A percentile compares a stretch with the other conserved stretches of the same genome.
These are phyloP conservation scores for Galeruca laticollis DNA, from an alignment of 2,888 invertebrate genomes.

Conservation along the genomic window DNA sequence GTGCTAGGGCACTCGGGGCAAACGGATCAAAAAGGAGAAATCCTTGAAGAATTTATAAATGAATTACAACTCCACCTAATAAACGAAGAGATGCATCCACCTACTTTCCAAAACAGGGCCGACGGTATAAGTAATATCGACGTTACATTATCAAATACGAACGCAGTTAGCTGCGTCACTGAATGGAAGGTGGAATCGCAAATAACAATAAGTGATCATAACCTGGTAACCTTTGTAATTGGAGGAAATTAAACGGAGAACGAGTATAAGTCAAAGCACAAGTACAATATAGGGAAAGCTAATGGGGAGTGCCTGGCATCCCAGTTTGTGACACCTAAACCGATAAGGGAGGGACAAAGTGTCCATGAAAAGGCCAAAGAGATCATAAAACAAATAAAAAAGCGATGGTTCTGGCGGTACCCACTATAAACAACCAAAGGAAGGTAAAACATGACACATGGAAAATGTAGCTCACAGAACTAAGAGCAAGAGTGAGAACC, in stretches of 20 bases:
- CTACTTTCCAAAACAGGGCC: constrained; percentile 9
- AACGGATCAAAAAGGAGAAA: not conserved
- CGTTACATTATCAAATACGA: constrained; percentile 9
- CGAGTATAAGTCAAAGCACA: not conserved
- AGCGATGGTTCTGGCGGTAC: not conserved
- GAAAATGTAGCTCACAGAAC: constrained; percentile 2
- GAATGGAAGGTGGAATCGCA: constrained; percentile 4
- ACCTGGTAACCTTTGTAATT: constrained; percentile 17
- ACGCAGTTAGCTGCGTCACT: not conserved
- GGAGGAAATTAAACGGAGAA: too few species aligned
- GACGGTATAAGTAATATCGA: constrained; percentile 6
- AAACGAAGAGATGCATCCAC: not conserved
- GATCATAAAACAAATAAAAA: not conserved
- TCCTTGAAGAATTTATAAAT: not conserved
- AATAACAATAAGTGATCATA: constrained; percentile 15
- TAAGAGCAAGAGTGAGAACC: not conserved
- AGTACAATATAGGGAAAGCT: constrained; percentile 16
- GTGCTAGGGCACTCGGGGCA: not conserved
- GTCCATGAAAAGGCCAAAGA: not conserved
- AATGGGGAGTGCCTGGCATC: not conserved
- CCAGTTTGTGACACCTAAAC: not conserved
- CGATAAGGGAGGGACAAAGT: not conserved
- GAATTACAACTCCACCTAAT: constrained; percentile 2
- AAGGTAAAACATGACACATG: not conserved
- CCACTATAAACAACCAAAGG: not conserved